Conservation (phyloP, 2,113 vertebrate species). For the Saguinus imperator region DNA sequence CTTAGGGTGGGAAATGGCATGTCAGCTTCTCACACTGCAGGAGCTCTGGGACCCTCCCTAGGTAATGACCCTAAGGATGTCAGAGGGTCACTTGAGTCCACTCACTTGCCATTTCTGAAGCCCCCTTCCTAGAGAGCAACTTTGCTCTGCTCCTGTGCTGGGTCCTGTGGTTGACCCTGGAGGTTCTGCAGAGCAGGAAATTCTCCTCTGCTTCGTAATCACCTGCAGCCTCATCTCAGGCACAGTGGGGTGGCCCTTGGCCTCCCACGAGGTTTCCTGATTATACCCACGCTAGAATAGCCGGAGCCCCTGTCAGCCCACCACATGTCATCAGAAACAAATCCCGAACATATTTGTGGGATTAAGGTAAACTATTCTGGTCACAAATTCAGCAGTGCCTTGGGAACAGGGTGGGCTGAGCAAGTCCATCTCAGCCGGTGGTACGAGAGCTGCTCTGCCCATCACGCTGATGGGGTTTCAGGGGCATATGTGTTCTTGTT, state of each 20-base stretch:
- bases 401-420: too few relatives aligned
- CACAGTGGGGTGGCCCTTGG: background rate
- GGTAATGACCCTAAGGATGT: fast-evolving
- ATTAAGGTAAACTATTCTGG: background rate
- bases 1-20: background rate
- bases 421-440: too few relatives aligned
- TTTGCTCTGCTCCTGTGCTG: background rate
- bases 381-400: background rate
- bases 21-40: too few relatives aligned
- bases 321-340: background rate
- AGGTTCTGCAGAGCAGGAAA: background rate
- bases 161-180: too few relatives aligned
- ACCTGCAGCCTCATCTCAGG: too few relatives aligned
- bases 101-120: background rate
- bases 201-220: background rate
- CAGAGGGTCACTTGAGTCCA: background rate
- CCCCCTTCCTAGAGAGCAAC: too few relatives aligned
- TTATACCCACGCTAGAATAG: fast-evolving
- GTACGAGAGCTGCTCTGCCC: background rate
- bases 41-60: too few relatives aligned
- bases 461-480: fast-evolving
- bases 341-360: background rate
- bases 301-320: background rate
- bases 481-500: fast-evolving
- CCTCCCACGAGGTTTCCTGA: background rate